Percentiles rank a stretch among this genome's conserved stretches.
Evolutionary conservation across 2,888 invertebrate species (phyloP).

Genomic region (Coecobrya sp.): DNA sequence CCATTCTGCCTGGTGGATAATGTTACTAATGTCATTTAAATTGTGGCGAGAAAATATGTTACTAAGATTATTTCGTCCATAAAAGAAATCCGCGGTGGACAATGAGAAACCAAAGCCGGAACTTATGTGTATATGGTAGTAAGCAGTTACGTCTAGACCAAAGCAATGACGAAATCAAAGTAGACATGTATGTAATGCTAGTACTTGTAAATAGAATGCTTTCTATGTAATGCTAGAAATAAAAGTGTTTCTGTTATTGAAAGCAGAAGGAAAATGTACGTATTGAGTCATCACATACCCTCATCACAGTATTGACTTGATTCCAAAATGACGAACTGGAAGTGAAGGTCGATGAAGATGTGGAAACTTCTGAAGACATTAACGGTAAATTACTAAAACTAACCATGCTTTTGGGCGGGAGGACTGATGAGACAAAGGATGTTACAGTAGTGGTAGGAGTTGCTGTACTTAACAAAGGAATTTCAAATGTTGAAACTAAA

Average conservation of each 20-base stretch:
- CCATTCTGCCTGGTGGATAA: too few relatives aligned
- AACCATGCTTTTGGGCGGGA: conserved; percentile 59
- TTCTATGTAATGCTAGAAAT: not conserved
- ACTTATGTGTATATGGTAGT: too few relatives aligned
- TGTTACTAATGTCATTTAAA: too few relatives aligned
- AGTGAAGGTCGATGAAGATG: conserved; percentile 74
- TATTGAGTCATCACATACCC: conserved; percentile 77
- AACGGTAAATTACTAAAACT: conserved; percentile 62
- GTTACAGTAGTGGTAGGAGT: conserved; percentile 45
- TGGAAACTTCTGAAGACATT: conserved; percentile 62
- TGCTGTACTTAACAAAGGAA: conserved; percentile 38
- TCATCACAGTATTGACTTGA: conserved; percentile 83
- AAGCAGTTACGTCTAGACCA: too few relatives aligned
- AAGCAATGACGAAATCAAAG: too few relatives aligned
- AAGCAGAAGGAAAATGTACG: conserved; percentile 38
- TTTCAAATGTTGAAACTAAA: conserved; percentile 71
- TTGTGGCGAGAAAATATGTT: too few relatives aligned
- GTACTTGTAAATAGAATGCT: too few relatives aligned
- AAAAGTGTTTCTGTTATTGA: not conserved
- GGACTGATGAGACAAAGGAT: conserved; percentile 57
- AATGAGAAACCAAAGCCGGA: too few relatives aligned
- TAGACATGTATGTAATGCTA: too few relatives aligned
- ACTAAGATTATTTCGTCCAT: too few relatives aligned
- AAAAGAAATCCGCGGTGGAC: too few relatives aligned
- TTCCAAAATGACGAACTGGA: conserved; percentile 82